phyloP scores from a whole-genome alignment of 2,113 vertebrate genomes.

The Phasianus colchicus region DNA sequence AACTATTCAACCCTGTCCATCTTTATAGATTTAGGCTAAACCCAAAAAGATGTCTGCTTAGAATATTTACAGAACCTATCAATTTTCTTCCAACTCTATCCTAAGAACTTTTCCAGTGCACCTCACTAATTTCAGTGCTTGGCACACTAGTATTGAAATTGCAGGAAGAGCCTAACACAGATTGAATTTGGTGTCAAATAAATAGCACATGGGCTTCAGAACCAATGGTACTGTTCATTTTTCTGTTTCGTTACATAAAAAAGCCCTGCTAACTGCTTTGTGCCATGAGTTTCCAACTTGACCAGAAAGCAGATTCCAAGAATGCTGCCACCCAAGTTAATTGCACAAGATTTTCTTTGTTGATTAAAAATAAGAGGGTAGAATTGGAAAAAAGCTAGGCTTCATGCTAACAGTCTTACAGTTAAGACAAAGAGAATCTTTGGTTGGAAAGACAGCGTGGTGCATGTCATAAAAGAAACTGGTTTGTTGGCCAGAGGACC shows the following conservation, averaged over 20 bases:
- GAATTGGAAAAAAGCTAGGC: neutral
- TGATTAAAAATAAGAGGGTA: slow-evolving; percentile 30
- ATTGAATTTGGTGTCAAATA: slow-evolving; percentile 38
- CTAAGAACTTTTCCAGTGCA: slow-evolving; percentile 2
- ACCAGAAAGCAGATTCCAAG: slow-evolving; percentile 31
- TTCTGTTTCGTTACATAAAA: slow-evolving; percentile 1
- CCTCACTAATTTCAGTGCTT: slow-evolving; percentile 43
- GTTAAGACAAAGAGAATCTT: neutral
- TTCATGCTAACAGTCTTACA: neutral
- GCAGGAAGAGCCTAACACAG: slow-evolving; percentile 15
- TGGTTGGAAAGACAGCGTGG: neutral
- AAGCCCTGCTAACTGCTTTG: slow-evolving; percentile 15
- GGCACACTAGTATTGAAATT: neutral
- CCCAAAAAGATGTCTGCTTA: neutral
- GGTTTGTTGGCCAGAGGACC: neutral
- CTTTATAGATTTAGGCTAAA: neutral
- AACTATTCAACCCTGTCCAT: neutral
- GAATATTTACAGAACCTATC: neutral
- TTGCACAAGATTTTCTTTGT: slow-evolving; percentile 61
- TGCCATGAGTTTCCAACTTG: slow-evolving; percentile 6
- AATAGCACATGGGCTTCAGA: slow-evolving; percentile 47
- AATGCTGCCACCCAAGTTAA: slow-evolving; percentile 51
- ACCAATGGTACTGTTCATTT: neutral
- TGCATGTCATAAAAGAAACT: neutral
- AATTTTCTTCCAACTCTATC: neutral